Conservation (phyloP, 2,797 vertebrate genomes). For the Macropodus opercularis region DNA sequence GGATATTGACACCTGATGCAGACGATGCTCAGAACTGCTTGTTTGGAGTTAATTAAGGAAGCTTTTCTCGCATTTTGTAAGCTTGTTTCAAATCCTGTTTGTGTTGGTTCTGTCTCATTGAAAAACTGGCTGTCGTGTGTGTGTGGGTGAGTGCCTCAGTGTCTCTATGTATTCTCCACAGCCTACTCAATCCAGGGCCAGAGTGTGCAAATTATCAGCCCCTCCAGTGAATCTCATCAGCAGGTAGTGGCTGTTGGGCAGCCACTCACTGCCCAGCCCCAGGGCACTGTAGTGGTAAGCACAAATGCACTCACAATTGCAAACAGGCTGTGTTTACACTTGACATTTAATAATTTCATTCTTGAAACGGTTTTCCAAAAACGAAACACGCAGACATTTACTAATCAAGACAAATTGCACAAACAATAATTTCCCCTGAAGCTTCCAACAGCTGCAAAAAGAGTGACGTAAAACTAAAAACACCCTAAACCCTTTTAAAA, state of each 20-base stretch:
- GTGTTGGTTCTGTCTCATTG: slow-evolving; percentile 32
- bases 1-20: too few species aligned
- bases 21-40: too few species aligned
- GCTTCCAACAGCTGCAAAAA: background rate
- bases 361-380: too few species aligned
- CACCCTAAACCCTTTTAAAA: background rate
- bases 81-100: slow-evolving; percentile 46
- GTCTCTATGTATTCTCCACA: slow-evolving; percentile 64
- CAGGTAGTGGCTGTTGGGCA: slow-evolving; percentile 99
- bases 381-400: background rate
- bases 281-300: slow-evolving; percentile 98
- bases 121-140: slow-evolving; percentile 22
- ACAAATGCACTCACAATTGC: slow-evolving; percentile 3
- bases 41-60: slow-evolving; percentile 66
- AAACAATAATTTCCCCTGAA: background rate
- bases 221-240: slow-evolving; percentile 98
- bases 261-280: slow-evolving; percentile 93
- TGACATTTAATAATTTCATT: slow-evolving; percentile 23
- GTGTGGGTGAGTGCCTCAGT: slow-evolving; percentile 12
- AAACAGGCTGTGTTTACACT: background rate
- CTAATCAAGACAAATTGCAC: slow-evolving; percentile 8
- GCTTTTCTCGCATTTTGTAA: slow-evolving; percentile 58
- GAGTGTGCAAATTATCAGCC: slow-evolving; percentile 97
- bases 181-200: slow-evolving; percentile 98
- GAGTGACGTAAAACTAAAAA: background rate